These are phyloP conservation scores for Cataglyphis altisquamis DNA, from an alignment of 2,888 invertebrate species.

Conservation along the genomic window DNA sequence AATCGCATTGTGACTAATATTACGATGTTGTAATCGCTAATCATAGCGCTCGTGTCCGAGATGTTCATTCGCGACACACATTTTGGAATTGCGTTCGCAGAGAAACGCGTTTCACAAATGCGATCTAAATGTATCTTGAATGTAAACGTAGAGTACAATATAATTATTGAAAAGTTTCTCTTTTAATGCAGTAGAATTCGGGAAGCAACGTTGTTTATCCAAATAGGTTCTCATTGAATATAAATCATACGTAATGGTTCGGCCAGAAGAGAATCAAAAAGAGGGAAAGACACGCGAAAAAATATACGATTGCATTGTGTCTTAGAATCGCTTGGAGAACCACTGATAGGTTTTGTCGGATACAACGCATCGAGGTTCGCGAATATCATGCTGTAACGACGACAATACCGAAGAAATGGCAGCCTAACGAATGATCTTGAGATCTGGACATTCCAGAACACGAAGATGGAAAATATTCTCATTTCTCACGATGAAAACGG, in stretches of 20 bases:
- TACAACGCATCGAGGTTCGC: slow-evolving; percentile 54
- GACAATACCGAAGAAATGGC: slow-evolving; percentile 56
- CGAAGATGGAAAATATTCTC: slow-evolving; percentile 51
- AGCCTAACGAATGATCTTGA: slow-evolving; percentile 67
- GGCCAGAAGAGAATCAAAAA: background rate
- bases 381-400: slow-evolving; percentile 47
- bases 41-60: slow-evolving; percentile 68
- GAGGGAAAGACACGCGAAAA: background rate
- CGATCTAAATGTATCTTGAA: background rate
- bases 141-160: no score
- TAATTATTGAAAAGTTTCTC: background rate
- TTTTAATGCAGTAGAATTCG: background rate
- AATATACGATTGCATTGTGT: background rate
- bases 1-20: slow-evolving; percentile 80
- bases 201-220: background rate
- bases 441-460: slow-evolving; percentile 62
- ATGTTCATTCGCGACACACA: slow-evolving; percentile 24
- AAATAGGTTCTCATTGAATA: background rate
- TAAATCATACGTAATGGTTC: background rate
- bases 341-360: slow-evolving; percentile 52
- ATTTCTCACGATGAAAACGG: slow-evolving; percentile 47
- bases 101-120: background rate
- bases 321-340: slow-evolving; percentile 47
- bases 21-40: slow-evolving; percentile 81
- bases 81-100: background rate